Evolutionary conservation across 2,113 vertebrate genomes (phyloP).

Genomic region (Sapayoa aenigma): DNA sequence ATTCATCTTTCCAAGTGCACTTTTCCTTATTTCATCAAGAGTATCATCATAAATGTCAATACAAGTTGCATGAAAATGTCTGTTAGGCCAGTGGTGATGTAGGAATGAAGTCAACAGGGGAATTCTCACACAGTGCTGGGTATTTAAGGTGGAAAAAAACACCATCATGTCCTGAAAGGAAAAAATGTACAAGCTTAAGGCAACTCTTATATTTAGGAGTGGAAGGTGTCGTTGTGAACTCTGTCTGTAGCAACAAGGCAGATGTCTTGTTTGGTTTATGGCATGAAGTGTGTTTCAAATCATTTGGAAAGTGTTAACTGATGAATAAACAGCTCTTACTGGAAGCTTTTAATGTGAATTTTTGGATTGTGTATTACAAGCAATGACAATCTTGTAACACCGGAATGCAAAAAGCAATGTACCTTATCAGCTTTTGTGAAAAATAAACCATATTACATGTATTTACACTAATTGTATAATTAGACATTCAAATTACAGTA

Average conservation of each 20-base stretch:
- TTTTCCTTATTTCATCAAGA: not conserved
- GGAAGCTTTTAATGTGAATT: not conserved
- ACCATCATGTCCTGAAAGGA: not conserved
- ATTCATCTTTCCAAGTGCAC: not conserved
- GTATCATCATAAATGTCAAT: not conserved
- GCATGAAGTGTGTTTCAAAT: not conserved
- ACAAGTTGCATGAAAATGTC: not conserved
- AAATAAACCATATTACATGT: slow-evolving; percentile 80
- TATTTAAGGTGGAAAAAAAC: not conserved
- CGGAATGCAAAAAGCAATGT: slow-evolving; percentile 58
- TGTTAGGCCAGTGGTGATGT: not conserved
- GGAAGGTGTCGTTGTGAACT: not conserved
- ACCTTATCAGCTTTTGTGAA: slow-evolving; percentile 72
- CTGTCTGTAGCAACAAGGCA: not conserved
- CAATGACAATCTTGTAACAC: slow-evolving; percentile 16
- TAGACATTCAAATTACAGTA: slow-evolving; percentile 81
- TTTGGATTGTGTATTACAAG: not conserved
- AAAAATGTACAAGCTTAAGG: not conserved
- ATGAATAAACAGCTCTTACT: not conserved
- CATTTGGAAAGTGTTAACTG: not conserved
- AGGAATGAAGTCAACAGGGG: not conserved
- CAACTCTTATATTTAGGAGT: not conserved
- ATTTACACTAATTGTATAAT: slow-evolving; percentile 83
- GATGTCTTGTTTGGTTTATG: not conserved
- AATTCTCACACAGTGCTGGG: not conserved